Base-by-base conservation (phyloP, 1,140 invertebrate species). In the Trichonephila clavata region DNA sequence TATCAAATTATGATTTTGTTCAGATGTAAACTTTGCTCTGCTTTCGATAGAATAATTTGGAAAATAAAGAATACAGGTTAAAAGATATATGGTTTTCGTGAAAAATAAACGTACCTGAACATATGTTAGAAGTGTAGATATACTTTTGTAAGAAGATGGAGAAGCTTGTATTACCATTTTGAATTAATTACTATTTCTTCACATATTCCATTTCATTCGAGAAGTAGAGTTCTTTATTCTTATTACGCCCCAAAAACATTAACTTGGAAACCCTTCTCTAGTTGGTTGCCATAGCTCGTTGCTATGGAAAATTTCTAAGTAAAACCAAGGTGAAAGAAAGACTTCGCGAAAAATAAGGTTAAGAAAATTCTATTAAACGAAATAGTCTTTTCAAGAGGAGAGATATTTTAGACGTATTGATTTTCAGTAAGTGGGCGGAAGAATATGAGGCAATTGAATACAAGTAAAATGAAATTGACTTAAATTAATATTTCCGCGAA, bases 211-310 rank as follows among this genome's bases (percentile, higher is more conserved):
- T 32, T 18, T 16, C 0, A 27, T 13, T 39, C 27, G 27, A 77
- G 68, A 71, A 32, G 27, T 16, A 18, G 14, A 18, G 14, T 68
- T 32, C 18, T 77, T 27, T 77, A 16, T 32, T 77, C 27, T 77
- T 10, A 77, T 3, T 5, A 39, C 18, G 16, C 14, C 68, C 14
- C 5, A 27, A 32, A 8, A 32, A 27, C 68, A 18, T 6, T 18
- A 5, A 14, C 16, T 77, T 7, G 43, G 60, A 87, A 87, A 65
- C 2, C n/a, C 50, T n/a, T 50, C 7, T 57, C 68, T 39, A n/a
- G n/a, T n/a, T n/a, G 13, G 86, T 87, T 87, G 32, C 86, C 61
- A 87, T 87, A 27, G 59, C 32, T 43, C 59, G 86, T 87, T 87
- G 86, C 86, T 87, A 87, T 20, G 86, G 63, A 0, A 3, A 50